phyloP scores from a whole-genome alignment of 92 coral and sea anemone genomes.

The Umimayanthus chanpuru region DNA sequence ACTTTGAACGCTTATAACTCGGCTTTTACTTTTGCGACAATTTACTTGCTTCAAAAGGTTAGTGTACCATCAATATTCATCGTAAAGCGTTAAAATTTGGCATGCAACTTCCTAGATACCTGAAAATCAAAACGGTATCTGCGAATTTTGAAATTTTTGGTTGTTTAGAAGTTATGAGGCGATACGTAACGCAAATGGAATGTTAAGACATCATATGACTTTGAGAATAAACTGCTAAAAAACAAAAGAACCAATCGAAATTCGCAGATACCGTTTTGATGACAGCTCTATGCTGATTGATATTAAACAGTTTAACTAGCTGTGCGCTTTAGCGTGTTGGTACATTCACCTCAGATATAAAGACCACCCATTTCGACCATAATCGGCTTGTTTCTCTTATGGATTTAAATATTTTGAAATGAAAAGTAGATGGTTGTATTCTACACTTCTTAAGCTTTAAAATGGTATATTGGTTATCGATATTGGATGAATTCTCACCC shows the following conservation, averaged over 20 bases:
- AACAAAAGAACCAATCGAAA: slow-evolving; percentile 5
- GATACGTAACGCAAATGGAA: slow-evolving; percentile 19
- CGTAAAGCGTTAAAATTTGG: slow-evolving; percentile 11
- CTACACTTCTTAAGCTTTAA: background rate
- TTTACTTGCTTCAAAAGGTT: background rate
- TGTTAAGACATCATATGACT: background rate
- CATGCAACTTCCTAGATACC: slow-evolving; percentile 11
- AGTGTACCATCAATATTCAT: background rate
- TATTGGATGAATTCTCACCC: too few species aligned
- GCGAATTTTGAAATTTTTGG: slow-evolving; percentile 12
- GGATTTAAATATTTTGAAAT: background rate
- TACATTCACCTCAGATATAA: background rate
- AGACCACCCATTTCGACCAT: background rate
- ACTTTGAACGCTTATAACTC: too few species aligned
- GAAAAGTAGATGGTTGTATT: background rate
- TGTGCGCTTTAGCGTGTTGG: background rate
- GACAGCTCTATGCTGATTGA: slow-evolving; percentile 10
- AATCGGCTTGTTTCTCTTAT: background rate
- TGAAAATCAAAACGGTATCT: background rate
- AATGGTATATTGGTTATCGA: background rate
- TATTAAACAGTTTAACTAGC: slow-evolving; percentile 14
- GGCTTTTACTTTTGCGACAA: too few species aligned
- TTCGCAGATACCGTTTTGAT: slow-evolving; percentile 11
- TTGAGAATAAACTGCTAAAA: background rate
- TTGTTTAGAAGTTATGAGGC: slow-evolving; percentile 19